A percentile compares a stretch with the other conserved stretches of the same genome.
Evolutionary conservation across 2,113 vertebrate genomes (phyloP).

Genomic region (Sciurus niger): DNA sequence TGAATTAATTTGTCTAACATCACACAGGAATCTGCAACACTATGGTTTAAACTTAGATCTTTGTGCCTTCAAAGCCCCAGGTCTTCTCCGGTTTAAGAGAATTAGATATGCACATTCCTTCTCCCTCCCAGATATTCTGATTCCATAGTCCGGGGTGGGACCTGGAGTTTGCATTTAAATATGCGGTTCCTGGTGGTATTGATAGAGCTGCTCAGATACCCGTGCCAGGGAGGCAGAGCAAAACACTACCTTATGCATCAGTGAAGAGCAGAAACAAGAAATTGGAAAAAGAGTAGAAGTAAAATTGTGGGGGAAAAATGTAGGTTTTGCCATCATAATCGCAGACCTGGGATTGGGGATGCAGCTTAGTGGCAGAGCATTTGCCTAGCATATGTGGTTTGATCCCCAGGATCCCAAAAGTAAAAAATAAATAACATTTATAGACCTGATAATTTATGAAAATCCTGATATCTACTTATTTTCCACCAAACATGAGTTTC

Average conservation of each 20-base stretch:
- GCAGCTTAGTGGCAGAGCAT: not conserved
- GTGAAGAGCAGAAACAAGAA: not conserved
- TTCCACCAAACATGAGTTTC: not conserved
- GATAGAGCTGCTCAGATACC: not conserved
- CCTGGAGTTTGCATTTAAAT: not conserved
- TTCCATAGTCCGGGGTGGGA: not conserved
- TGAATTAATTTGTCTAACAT: slow-evolving; percentile 2
- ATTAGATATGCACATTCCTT: not conserved
- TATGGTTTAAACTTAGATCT: not conserved
- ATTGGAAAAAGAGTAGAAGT: not conserved
- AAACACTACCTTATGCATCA: not conserved
- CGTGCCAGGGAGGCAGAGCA: not conserved
- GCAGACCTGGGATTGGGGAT: not conserved
- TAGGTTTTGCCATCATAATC: not conserved
- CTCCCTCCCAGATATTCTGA: not conserved
- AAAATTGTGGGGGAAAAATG: not conserved
- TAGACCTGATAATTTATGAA: not conserved
- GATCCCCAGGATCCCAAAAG: not conserved
- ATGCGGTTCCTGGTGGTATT: not conserved
- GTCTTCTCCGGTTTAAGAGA: slow-evolving; percentile 14
- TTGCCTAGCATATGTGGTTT: not conserved
- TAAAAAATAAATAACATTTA: not conserved
- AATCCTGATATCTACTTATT: not conserved
- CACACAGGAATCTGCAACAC: fast-evolving
- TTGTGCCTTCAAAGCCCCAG: not conserved